Evolutionary conservation across 2,888 invertebrate species (phyloP).

Genomic region (Ophion ellenae): DNA sequence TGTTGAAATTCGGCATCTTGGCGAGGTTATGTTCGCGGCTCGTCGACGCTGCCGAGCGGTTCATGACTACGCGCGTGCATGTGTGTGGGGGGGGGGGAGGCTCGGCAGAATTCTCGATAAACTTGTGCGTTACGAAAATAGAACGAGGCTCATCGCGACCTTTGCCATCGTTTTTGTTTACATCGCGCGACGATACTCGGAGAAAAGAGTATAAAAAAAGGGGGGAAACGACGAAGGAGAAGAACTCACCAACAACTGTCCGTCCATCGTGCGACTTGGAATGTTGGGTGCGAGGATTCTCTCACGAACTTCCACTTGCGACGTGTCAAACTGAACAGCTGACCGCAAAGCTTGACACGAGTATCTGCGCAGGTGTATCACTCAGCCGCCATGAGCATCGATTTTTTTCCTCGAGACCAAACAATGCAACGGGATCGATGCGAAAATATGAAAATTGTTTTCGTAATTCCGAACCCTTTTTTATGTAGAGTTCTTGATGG

Average conservation of each 20-base stretch:
- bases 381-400: not conserved
- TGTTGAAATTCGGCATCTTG: slow-evolving; percentile 63
- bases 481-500: no score
- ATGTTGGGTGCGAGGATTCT: slow-evolving; percentile 59
- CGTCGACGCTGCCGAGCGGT: slow-evolving; percentile 68
- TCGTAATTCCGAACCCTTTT: no score
- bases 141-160: slow-evolving; percentile 56
- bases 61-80: slow-evolving; percentile 64
- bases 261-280: slow-evolving; percentile 76
- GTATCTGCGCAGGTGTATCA: no score
- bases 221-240: slow-evolving; percentile 34
- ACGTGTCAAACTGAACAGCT: slow-evolving; percentile 55
- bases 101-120: slow-evolving; percentile 19
- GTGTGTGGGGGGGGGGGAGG: not conserved
- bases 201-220: slow-evolving; percentile 47
- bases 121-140: slow-evolving; percentile 48
- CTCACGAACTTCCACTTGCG: slow-evolving; percentile 12
- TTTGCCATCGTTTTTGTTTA: slow-evolving; percentile 60
- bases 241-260: slow-evolving; percentile 78
- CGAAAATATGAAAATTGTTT: not conserved
- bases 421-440: not conserved
- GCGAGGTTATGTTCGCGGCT: slow-evolving; percentile 73
- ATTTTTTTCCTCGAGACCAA: not conserved
- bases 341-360: slow-evolving; percentile 10
- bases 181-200: slow-evolving; percentile 25